Conservation (phyloP, 1,140 invertebrate species). For the Zaprionus tsacasi region DNA sequence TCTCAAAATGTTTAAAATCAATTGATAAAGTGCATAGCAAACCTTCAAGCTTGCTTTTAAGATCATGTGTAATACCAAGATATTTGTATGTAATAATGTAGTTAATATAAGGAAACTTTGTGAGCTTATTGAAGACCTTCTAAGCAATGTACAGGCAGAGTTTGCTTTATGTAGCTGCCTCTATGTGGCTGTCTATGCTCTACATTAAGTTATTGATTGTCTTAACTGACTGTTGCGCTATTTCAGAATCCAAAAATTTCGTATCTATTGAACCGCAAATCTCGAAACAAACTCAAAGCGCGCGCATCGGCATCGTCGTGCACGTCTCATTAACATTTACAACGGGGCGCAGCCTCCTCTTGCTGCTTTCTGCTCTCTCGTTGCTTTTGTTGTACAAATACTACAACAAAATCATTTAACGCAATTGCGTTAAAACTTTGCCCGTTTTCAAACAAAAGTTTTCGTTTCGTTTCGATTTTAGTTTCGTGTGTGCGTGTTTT, state of each 20-base stretch:
- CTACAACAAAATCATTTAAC: constrained; percentile 63
- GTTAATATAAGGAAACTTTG: no score
- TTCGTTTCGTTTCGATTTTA: constrained; percentile 36
- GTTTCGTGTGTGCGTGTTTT: constrained; percentile 25
- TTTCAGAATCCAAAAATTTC: constrained; percentile 3
- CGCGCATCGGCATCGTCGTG: constrained; percentile 37
- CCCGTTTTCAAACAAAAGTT: constrained; percentile 37
- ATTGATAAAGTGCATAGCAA: no score
- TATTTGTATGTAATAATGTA: neutral
- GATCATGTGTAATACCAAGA: neutral
- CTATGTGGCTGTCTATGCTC: no score
- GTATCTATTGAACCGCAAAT: neutral
- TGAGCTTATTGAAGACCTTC: neutral
- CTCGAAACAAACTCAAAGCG: neutral
- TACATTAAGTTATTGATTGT: no score
- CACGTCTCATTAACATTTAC: constrained; percentile 60
- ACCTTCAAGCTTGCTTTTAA: neutral
- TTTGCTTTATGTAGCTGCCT: no score
- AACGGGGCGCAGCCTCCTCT: constrained; percentile 38
- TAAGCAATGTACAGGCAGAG: no score
- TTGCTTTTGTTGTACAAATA: neutral
- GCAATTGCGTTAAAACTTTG: constrained; percentile 78
- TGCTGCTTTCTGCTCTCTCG: neutral
- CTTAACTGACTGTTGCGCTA: neutral
- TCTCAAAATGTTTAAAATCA: no score